Evolutionary conservation across 2,888 invertebrate species (phyloP).

Genomic region (Clivina fossor): DNA sequence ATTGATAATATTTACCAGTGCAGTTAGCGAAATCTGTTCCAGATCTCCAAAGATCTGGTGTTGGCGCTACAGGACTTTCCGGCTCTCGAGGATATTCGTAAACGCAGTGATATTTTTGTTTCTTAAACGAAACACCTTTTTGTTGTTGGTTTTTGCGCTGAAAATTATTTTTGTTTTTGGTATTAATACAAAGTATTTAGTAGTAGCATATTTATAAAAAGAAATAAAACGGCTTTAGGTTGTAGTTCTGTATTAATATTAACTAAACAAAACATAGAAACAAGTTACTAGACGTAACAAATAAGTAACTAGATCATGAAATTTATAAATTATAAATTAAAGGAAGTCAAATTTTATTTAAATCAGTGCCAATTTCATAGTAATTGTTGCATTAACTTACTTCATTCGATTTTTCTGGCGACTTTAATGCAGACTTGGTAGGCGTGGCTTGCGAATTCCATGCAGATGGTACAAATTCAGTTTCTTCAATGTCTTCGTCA

Average conservation of each 20-base stretch:
- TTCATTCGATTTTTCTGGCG: conserved; percentile 57
- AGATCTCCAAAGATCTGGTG: conserved; percentile 51
- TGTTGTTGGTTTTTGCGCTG: conserved; percentile 39
- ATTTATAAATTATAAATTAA: no score
- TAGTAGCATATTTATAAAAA: no score
- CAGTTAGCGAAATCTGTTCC: conserved; percentile 58
- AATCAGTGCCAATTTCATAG: no score
- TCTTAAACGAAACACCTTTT: conserved; percentile 72
- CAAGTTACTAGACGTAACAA: no score
- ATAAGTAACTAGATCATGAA: no score
- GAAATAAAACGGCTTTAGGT: no score
- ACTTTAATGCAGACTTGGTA: conserved; percentile 70
- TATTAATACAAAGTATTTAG: no score
- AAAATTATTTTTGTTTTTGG: neutral
- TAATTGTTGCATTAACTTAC: no score
- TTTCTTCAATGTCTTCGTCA: conserved; percentile 67
- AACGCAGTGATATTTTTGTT: conserved; percentile 80
- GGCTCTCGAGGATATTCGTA: conserved; percentile 82
- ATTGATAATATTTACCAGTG: conserved; percentile 54
- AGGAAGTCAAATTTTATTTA: no score
- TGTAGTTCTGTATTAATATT: no score
- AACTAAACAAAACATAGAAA: no score
- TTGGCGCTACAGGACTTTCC: conserved; percentile 51
- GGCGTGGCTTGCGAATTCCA: conserved; percentile 80
- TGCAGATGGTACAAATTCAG: conserved; percentile 74